Evolutionary conservation across 2,888 invertebrate genomes (phyloP).

Genomic region (Diplazon laetatorius): DNA sequence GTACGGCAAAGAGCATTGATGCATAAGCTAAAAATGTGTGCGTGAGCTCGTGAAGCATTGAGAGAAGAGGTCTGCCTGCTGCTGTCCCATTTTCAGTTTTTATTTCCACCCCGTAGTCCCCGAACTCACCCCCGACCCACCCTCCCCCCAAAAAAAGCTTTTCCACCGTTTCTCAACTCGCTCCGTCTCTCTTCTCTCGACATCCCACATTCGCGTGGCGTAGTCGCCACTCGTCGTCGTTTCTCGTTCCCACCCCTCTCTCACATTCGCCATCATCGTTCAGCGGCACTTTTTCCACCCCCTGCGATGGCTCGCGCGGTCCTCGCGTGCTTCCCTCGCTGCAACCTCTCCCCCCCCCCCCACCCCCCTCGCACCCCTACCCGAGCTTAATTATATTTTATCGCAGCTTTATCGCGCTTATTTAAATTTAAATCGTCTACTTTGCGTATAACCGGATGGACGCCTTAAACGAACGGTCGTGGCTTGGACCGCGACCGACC

Average conservation of each 20-base stretch:
- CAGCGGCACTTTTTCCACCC: slow-evolving; percentile 44
- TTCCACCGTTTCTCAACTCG: slow-evolving; percentile 39
- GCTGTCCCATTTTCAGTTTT: slow-evolving; percentile 47
- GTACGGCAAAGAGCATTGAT: no score
- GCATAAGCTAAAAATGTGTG: slow-evolving; percentile 17
- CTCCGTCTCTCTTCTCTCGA: slow-evolving; percentile 13
- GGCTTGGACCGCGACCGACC: slow-evolving; percentile 34
- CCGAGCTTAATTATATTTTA: slow-evolving; percentile 79
- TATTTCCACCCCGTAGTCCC: slow-evolving; percentile 31
- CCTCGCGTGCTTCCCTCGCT: slow-evolving; percentile 32
- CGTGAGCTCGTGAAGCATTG: slow-evolving; percentile 12
- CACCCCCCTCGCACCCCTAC: slow-evolving; percentile 10
- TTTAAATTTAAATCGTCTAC: slow-evolving; percentile 78
- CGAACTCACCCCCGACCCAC: slow-evolving; percentile 23
- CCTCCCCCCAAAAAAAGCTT: no score
- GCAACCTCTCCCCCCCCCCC: slow-evolving; percentile 52
- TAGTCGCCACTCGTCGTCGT: slow-evolving; percentile 47
- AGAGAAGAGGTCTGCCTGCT: slow-evolving; percentile 14
- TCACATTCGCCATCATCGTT: slow-evolving; percentile 34
- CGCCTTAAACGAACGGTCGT: slow-evolving; percentile 61
- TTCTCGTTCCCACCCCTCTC: slow-evolving; percentile 48
- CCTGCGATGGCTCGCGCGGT: no score
- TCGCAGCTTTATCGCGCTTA: slow-evolving; percentile 77
- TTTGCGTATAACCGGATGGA: slow-evolving; percentile 63
- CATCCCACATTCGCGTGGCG: slow-evolving; percentile 30